A percentile compares a stretch with the other conserved stretches of the same genome.
Conservation (phyloP, 2,888 invertebrate species). For the Nemotelus pantherinus region DNA sequence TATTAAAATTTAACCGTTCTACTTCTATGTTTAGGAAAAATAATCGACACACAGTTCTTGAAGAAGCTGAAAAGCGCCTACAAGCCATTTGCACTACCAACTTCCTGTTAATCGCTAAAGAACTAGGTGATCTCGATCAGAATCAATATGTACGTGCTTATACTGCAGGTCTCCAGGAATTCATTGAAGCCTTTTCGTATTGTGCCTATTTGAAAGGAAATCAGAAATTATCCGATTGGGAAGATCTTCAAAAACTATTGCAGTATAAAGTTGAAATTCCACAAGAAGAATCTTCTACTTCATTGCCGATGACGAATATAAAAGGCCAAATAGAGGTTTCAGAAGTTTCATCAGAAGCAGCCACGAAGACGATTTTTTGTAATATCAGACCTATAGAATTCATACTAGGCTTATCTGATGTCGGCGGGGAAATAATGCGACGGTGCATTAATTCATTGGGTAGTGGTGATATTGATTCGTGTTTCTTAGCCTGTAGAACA, state of each 20-base stretch:
- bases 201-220: conserved; percentile 74
- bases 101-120: conserved; percentile 76
- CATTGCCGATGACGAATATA: conserved; percentile 40
- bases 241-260: conserved; percentile 68
- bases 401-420: conserved; percentile 84
- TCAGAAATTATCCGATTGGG: conserved; percentile 69
- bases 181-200: conserved; percentile 85
- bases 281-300: not conserved
- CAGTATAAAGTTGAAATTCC: conserved; percentile 59
- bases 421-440: conserved; percentile 92
- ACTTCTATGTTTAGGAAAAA: conserved; percentile 64
- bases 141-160: conserved; percentile 76
- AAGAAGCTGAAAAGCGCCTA: conserved; percentile 75
- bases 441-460: conserved; percentile 85
- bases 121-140: conserved; percentile 76
- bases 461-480: conserved; percentile 77
- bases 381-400: conserved; percentile 67
- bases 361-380: conserved; percentile 51
- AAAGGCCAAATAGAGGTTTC: conserved; percentile 42
- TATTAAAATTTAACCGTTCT: not conserved
- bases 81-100: conserved; percentile 67
- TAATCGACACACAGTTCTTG: conserved; percentile 67
- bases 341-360: conserved; percentile 24
- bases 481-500: conserved; percentile 76
- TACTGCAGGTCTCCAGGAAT: conserved; percentile 78